Conservation (phyloP, 2,797 vertebrate species). For the Psittacula derbiana region DNA sequence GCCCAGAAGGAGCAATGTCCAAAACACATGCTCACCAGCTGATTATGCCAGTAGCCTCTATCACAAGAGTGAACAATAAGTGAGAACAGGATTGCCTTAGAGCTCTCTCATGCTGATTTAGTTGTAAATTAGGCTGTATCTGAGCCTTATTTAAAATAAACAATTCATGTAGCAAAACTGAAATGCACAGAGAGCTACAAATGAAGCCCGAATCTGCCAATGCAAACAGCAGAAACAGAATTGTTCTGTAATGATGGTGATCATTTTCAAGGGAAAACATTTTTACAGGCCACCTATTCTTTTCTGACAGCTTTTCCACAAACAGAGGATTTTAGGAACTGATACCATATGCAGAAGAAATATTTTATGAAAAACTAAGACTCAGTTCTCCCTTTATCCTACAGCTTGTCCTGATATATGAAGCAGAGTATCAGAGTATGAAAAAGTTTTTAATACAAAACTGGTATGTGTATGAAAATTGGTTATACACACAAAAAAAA, state of each 20-base stretch:
- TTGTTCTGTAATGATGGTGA: rapidly evolving
- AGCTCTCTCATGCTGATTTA: background rate
- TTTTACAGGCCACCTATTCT: background rate
- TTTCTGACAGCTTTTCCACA: background rate
- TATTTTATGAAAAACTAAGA: background rate
- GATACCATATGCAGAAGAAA: background rate
- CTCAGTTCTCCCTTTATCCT: background rate
- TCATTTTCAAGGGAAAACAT: background rate
- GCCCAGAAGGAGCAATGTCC: background rate
- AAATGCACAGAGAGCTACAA: background rate
- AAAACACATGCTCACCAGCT: background rate
- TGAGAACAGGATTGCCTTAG: background rate
- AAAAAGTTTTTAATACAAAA: background rate
- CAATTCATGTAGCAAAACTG: background rate
- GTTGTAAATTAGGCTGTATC: slow-evolving; percentile 15
- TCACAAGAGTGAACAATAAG: background rate
- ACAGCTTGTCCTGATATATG: background rate
- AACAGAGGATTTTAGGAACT: background rate
- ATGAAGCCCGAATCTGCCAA: background rate
- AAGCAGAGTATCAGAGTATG: background rate
- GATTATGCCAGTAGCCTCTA: background rate
- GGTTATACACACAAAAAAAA: background rate
- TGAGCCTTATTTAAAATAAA: slow-evolving; percentile 32
- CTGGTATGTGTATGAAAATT: rapidly evolving
- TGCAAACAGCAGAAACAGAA: background rate